Evolutionary conservation across 2,888 invertebrate species (phyloP).

Genomic region (Acanthosoma haemorrhoidale): DNA sequence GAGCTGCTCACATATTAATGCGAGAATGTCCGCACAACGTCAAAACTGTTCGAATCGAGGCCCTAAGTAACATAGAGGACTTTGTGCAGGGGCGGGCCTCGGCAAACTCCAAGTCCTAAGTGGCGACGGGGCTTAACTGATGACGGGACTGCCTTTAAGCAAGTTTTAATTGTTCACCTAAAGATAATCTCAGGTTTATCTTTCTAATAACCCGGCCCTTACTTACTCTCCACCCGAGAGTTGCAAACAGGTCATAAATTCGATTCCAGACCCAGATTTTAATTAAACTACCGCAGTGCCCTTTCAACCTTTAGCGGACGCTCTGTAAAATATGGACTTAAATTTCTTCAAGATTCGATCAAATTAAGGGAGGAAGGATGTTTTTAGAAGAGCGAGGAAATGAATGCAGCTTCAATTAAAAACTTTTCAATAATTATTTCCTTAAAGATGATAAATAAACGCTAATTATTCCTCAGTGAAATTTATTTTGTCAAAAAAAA

Average conservation of each 20-base stretch:
- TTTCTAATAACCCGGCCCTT: conserved; percentile 11
- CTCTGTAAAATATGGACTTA: not conserved
- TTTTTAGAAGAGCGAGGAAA: too few relatives aligned
- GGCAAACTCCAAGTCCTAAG: not conserved
- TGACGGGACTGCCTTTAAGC: conserved; percentile 9
- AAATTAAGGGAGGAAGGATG: too few relatives aligned
- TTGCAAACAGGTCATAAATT: conserved; percentile 27
- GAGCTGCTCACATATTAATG: too few relatives aligned
- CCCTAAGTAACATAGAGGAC: not conserved
- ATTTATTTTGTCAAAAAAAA: too few relatives aligned
- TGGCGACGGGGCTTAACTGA: not conserved
- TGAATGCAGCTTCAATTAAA: not conserved
- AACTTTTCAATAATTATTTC: conserved; percentile 11
- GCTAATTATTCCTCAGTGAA: too few relatives aligned
- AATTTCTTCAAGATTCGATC: not conserved
- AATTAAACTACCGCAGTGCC: conserved; percentile 17
- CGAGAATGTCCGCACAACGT: too few relatives aligned
- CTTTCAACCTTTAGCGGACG: not conserved
- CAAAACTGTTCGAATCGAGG: not conserved
- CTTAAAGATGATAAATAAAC: too few relatives aligned
- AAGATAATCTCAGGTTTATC: conserved; percentile 28
- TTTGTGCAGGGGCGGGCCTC: not conserved
- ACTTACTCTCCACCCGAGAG: not conserved
- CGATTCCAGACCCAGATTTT: conserved; percentile 11
- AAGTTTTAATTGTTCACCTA: conserved; percentile 25